Evolutionary conservation across 2,113 vertebrate genomes (phyloP).

Genomic region (Pantherophis guttatus): DNA sequence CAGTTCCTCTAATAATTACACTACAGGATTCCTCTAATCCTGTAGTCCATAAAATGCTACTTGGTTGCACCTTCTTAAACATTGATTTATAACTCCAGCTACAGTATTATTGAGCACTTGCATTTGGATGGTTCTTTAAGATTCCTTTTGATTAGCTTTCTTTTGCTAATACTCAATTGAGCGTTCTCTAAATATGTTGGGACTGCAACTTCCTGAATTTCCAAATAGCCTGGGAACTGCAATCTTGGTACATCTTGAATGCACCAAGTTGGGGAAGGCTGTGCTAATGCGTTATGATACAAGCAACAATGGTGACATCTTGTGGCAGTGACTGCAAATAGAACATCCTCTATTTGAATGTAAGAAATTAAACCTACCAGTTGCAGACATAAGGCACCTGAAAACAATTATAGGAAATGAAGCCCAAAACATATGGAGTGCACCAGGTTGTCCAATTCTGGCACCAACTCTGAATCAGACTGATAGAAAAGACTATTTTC

Average conservation of each 20-base stretch:
- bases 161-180: neutral
- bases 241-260: neutral
- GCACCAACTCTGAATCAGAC: neutral
- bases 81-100: neutral
- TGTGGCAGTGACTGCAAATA: neutral
- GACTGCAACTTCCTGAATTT: neutral
- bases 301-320: conserved; percentile 51
- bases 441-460: neutral
- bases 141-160: neutral
- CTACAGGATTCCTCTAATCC: no score
- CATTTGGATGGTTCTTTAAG: neutral
- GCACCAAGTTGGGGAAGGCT: neutral
- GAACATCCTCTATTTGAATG: neutral
- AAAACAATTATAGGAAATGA: neutral
- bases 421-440: neutral
- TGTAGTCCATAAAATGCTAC: neutral
- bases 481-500: neutral
- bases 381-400: neutral
- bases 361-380: neutral
- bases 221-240: neutral
- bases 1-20: no score
- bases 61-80: neutral
- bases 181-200: neutral
- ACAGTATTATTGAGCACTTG: neutral
- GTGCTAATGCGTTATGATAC: neutral